These are phyloP conservation scores for Adelphocoris suturalis DNA, from an alignment of 2,888 invertebrate species.

Conservation along the genomic window DNA sequence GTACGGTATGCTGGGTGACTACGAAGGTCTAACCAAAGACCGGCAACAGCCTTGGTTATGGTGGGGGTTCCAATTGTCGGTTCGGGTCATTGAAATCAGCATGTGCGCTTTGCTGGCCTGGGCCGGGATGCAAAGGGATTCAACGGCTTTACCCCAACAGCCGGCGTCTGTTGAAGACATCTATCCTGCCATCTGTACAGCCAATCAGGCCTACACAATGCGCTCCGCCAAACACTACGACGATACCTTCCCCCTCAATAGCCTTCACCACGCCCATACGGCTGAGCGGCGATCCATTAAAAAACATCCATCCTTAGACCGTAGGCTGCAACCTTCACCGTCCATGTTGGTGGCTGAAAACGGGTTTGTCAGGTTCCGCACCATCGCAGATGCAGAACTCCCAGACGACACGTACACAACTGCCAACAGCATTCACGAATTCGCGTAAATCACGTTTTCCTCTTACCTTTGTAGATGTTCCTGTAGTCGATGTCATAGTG, in stretches of 20 bases:
- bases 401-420: conserved; percentile 75
- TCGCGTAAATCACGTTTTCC: conserved; percentile 73
- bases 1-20: conserved; percentile 80
- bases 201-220: conserved; percentile 84
- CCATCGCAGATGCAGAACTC: conserved; percentile 81
- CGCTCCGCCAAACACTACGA: conserved; percentile 88
- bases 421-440: conserved; percentile 75
- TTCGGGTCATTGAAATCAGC: conserved; percentile 91
- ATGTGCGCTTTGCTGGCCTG: conserved; percentile 92
- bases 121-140: conserved; percentile 85
- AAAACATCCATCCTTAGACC: conserved; percentile 79
- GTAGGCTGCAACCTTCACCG: conserved; percentile 76
- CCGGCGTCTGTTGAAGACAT: conserved; percentile 76
- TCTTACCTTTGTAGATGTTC: conserved; percentile 75
- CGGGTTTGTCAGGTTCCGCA: conserved; percentile 91
- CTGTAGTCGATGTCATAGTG: conserved; percentile 75
- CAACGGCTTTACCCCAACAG: conserved; percentile 78
- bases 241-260: conserved; percentile 83
- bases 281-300: conserved; percentile 78
- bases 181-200: conserved; percentile 81
- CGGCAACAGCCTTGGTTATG: conserved; percentile 87
- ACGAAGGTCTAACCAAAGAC: conserved; percentile 78
- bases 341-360: conserved; percentile 94
- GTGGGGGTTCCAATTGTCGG: conserved; percentile 94
- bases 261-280: conserved; percentile 77